These are phyloP conservation scores for Grantiella picta DNA, from an alignment of 2,113 vertebrate genomes.

Conservation along the genomic window DNA sequence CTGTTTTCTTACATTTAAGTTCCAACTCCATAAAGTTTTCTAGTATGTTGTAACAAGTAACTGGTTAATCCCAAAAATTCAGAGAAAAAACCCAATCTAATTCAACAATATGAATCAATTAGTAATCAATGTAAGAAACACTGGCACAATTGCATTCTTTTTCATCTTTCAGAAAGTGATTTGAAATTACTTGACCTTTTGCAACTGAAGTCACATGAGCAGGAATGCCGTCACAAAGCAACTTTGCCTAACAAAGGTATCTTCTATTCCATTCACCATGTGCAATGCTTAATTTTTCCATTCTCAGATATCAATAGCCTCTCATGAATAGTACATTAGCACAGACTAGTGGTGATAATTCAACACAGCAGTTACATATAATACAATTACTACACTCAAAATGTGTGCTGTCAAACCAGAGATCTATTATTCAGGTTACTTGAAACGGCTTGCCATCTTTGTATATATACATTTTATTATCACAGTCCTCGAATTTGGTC, in stretches of 20 bases:
- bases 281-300: not conserved
- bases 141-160: not conserved
- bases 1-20: not conserved
- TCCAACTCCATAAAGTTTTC: not conserved
- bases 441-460: not conserved
- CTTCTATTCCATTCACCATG: not conserved
- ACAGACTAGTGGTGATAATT: slow-evolving; percentile 57
- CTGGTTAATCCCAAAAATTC: not conserved
- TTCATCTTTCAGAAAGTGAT: not conserved
- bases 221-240: not conserved
- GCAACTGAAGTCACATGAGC: not conserved
- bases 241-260: not conserved
- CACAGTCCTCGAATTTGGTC: not conserved
- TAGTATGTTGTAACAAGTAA: not conserved
- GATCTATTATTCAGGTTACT: not conserved
- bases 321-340: slow-evolving; percentile 22
- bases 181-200: not conserved
- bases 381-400: not conserved
- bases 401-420: not conserved
- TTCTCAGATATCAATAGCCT: not conserved
- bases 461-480: not conserved
- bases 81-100: not conserved
- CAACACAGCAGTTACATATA: not conserved
- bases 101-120: not conserved
- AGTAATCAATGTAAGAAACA: not conserved